Conservation (phyloP, 2,797 vertebrate species). For the Hoplostethus mediterraneus region DNA sequence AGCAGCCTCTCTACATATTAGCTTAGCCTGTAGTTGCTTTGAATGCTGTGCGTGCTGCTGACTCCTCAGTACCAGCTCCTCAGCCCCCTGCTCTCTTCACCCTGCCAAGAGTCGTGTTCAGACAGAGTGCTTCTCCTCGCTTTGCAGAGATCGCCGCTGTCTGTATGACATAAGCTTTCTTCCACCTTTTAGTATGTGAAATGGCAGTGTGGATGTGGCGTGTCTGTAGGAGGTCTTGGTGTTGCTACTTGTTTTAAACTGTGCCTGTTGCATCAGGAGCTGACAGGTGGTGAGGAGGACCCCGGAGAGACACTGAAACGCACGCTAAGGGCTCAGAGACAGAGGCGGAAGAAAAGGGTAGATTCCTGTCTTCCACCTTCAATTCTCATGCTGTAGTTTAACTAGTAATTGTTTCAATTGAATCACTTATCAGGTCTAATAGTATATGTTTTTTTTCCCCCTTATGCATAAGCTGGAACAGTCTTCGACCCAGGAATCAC, state of each 20-base stretch:
- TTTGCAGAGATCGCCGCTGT: neutral
- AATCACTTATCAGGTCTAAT: neutral
- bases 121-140: neutral
- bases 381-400: neutral
- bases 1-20: slow-evolving; percentile 3
- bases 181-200: slow-evolving; percentile 13
- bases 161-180: neutral
- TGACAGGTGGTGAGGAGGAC: slow-evolving; percentile 69
- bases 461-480: slow-evolving; percentile 58
- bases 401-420: neutral
- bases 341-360: slow-evolving; percentile 84
- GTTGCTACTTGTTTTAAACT: neutral
- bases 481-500: slow-evolving; percentile 40
- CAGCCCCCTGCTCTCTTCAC: neutral
- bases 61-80: slow-evolving; percentile 4
- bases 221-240: neutral
- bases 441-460: slow-evolving; percentile 1
- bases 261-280: slow-evolving; percentile 71
- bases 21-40: slow-evolving; percentile 17
- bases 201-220: neutral
- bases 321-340: slow-evolving; percentile 79
- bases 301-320: slow-evolving; percentile 80
- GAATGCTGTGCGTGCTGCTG: slow-evolving; percentile 37
- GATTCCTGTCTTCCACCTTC: neutral
- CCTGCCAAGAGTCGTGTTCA: neutral